Conservation (phyloP, 2,797 vertebrate genomes). For the Premnoplex brunnescens region DNA sequence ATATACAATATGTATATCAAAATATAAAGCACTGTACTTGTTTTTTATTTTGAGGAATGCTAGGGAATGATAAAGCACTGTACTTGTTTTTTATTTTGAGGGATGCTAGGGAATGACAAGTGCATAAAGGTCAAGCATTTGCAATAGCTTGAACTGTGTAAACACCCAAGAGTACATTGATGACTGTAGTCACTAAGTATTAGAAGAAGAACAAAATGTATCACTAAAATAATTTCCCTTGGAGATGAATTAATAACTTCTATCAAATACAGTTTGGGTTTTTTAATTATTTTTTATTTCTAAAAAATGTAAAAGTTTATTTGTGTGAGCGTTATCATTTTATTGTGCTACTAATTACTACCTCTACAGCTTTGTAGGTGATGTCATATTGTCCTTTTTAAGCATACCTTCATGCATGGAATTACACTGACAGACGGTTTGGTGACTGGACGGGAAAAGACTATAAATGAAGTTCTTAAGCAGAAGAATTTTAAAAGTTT, state of each 20-base stretch:
- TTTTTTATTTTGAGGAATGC: not conserved
- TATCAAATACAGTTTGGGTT: not conserved
- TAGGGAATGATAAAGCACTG: not conserved
- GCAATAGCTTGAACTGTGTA: not conserved
- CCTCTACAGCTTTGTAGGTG: not conserved
- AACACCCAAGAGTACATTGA: not conserved
- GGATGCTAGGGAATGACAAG: not conserved
- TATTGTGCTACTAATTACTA: not conserved
- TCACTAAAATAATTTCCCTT: not conserved
- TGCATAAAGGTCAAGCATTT: not conserved
- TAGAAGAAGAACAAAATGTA: not conserved
- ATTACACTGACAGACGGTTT: not conserved
- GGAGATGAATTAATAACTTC: not conserved
- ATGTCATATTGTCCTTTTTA: not conserved
- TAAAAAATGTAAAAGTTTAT: not conserved
- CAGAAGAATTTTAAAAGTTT: not conserved
- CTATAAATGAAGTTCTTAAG: not conserved
- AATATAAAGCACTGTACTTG: not conserved
- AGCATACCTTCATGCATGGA: not conserved
- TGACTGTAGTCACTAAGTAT: not conserved
- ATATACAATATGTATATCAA: not conserved
- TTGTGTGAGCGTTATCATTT: not conserved
- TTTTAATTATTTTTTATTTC: not conserved
- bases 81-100: not conserved
- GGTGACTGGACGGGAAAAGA: not conserved